Percentiles rank a stretch among this genome's conserved stretches.
Evolutionary conservation across 2,797 vertebrate genomes (phyloP).

Genomic region (Sebastes wilsoni): DNA sequence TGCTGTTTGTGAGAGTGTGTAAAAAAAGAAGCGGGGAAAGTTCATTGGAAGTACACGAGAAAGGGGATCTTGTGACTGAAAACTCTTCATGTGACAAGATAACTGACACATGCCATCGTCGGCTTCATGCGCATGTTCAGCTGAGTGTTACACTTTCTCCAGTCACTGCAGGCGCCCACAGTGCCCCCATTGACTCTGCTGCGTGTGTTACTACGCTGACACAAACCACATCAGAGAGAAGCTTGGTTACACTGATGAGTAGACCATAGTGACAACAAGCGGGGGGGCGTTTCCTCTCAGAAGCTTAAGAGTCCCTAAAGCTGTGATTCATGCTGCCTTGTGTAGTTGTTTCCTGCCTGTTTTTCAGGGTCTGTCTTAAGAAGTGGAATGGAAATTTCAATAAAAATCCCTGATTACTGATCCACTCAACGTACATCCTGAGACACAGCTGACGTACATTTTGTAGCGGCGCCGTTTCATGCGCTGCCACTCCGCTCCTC

Average conservation of each 20-base stretch:
- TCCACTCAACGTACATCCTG: constrained; percentile 23
- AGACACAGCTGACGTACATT: constrained; percentile 27
- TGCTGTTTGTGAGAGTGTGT: background rate
- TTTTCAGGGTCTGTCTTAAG: constrained; percentile 20
- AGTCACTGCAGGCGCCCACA: constrained; percentile 10
- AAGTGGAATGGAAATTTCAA: constrained; percentile 61
- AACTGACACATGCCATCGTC: constrained; percentile 19
- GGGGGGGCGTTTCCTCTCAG: constrained; percentile 25
- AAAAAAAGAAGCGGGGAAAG: background rate
- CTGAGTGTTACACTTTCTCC: constrained; percentile 7
- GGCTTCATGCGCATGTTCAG: constrained; percentile 8
- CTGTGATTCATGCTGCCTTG: constrained; percentile 62
- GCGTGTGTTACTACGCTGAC: constrained; percentile 40
- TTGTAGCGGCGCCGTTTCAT: background rate
- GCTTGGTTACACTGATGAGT: constrained; percentile 48
- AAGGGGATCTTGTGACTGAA: constrained; percentile 41
- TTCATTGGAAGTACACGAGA: constrained; percentile 19
- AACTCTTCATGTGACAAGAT: constrained; percentile 19
- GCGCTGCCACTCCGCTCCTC: background rate
- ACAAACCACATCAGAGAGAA: constrained; percentile 63
- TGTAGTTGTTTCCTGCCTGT: constrained; percentile 42
- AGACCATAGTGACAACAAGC: constrained; percentile 26
- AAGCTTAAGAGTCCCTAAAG: constrained; percentile 49
- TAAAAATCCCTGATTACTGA: constrained; percentile 60
- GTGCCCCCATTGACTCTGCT: constrained; percentile 24